phyloP scores from a whole-genome alignment of 2,113 vertebrate species.

The Ammodytes marinus region DNA sequence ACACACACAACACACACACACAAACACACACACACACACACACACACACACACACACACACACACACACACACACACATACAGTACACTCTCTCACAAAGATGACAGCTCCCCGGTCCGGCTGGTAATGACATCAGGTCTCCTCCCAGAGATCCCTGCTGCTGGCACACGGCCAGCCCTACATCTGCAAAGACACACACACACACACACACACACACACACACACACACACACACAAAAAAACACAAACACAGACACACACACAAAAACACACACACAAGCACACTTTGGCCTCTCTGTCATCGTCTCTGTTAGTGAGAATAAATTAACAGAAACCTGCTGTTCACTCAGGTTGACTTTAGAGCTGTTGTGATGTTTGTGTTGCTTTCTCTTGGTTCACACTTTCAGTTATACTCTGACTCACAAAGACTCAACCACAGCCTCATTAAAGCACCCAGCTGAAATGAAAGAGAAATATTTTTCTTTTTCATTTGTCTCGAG shows the following conservation, averaged over 20 bases:
- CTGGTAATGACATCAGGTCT: slow-evolving; percentile 73
- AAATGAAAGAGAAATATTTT: slow-evolving; percentile 5
- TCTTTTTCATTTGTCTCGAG: slow-evolving; percentile 4
- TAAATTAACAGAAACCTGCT: slow-evolving; percentile 8
- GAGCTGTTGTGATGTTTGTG: neutral
- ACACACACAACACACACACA: slow-evolving; percentile 30
- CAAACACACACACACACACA: too few species aligned
- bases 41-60: too few species aligned
- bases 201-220: slow-evolving; percentile 22
- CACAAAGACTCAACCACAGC: neutral
- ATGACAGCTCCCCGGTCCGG: slow-evolving; percentile 64
- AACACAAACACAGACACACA: slow-evolving; percentile 6
- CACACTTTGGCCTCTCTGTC: neutral
- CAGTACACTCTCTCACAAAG: too few species aligned
- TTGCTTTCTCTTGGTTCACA: neutral
- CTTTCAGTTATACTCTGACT: neutral
- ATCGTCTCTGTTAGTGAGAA: slow-evolving; percentile 11
- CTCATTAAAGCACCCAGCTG: neutral
- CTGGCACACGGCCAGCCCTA: slow-evolving; percentile 58
- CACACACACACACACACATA: too few species aligned
- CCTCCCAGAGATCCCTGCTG: slow-evolving; percentile 60
- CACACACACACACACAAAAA: slow-evolving; percentile 12
- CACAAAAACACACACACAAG: slow-evolving; percentile 23
- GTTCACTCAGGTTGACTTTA: neutral
- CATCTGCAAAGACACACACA: slow-evolving; percentile 44